Evolutionary conservation across 1,140 invertebrate genomes (phyloP), one percentile per base, ranked within the genome.

Genomic region (Neodiprion lecontei): DNA sequence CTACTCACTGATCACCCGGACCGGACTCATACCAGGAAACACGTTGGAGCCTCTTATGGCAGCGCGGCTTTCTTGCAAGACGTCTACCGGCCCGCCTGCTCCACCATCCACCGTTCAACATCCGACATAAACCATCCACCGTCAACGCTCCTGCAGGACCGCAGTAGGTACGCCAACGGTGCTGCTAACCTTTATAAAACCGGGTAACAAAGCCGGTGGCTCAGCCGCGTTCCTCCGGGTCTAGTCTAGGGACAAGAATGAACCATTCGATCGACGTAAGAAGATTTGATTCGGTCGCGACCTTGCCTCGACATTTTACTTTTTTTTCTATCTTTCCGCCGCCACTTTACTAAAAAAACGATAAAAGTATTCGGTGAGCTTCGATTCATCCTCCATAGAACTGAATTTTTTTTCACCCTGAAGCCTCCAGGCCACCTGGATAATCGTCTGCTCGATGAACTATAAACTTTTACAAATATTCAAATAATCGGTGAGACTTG

Each of bases 11-110:
- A 74, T 47, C 69, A 67, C 12, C 40, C 28, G 70, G 72, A 70
- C 67, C 69, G 69, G 40, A 23, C 21, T 69, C 68, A 74, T 80
- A 80, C 79, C 74, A 72, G 69, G 79, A 80, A 80, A 74, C 73
- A 73, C 74, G 74, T 75, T 69, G 69, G 77, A 70, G 72, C 74
- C 77, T 74, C 68, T 78, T 80, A 78, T 76, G 75, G 79, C 74
- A 80, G 75, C 9, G 77, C 66, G 67, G 69, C 66, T 49, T 61
- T 77, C 70, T 75, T 75, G 74, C 75, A 7, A 10, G 53, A 14
- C 77, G 72, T 70, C 70, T 72, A 75, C 70, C 53, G 71, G 72
- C 70, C 40, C 67, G 23, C 61, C 48, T 40, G 28, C 47, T 65
- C 50, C 17, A 14, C 14, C 67, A 66, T 67, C 68, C 50, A 21